phyloP scores from a whole-genome alignment of 2,888 invertebrate genomes.

The Mellilla xanthometata region DNA sequence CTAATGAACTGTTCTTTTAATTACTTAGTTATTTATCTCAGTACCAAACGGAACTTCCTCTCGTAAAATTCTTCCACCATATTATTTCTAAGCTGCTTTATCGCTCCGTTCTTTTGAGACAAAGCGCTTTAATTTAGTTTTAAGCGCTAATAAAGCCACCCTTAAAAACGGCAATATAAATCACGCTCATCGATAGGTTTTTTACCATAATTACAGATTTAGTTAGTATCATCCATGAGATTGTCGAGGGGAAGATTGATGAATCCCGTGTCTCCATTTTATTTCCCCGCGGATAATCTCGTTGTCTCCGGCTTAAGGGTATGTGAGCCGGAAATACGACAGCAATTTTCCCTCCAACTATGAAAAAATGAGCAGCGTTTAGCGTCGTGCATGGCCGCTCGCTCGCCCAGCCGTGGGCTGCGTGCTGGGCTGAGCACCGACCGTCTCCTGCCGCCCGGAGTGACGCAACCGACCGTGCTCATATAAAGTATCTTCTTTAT shows the following conservation, averaged over 20 bases:
- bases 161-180: slow-evolving; percentile 14
- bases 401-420: slow-evolving; percentile 46
- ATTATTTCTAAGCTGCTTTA: no score
- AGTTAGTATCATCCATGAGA: slow-evolving; percentile 46
- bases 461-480: slow-evolving; percentile 43
- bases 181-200: slow-evolving; percentile 22
- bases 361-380: slow-evolving; percentile 77
- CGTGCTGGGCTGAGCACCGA: slow-evolving; percentile 19
- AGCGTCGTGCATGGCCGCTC: slow-evolving; percentile 62
- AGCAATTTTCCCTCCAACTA: slow-evolving; percentile 78
- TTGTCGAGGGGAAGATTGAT: slow-evolving; percentile 66
- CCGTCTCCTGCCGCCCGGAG: slow-evolving; percentile 32
- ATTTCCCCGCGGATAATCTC: slow-evolving; percentile 78
- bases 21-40: no score
- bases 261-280: slow-evolving; percentile 73
- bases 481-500: slow-evolving; percentile 43
- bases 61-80: no score
- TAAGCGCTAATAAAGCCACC: slow-evolving; percentile 1
- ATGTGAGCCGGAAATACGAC: slow-evolving; percentile 78
- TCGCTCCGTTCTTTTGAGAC: not conserved
- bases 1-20: no score
- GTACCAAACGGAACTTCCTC: no score
- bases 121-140: slow-evolving; percentile 3
- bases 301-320: slow-evolving; percentile 78
- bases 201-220: slow-evolving; percentile 44